Conservation (phyloP, 2,797 vertebrate species). For the Phoxinus dragarum region DNA sequence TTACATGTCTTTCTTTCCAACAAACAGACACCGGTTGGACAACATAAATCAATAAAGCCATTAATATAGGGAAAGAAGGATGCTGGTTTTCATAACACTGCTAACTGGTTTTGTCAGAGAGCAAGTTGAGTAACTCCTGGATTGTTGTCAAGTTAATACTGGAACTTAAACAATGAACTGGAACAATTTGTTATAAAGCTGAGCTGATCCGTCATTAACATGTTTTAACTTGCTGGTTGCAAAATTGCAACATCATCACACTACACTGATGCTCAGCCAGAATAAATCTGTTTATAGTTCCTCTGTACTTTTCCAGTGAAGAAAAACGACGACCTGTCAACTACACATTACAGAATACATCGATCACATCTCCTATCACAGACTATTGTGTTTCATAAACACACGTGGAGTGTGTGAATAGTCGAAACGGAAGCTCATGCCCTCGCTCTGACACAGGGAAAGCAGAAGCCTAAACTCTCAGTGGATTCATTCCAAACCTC, state of each 20-base stretch:
- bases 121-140: neutral
- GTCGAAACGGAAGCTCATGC: neutral
- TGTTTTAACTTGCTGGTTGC: constrained; percentile 49
- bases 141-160: constrained; percentile 15
- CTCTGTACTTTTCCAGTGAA: neutral
- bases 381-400: neutral
- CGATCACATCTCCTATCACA: neutral
- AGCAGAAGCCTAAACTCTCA: constrained; percentile 49
- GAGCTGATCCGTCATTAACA: constrained; percentile 47
- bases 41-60: neutral
- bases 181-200: constrained; percentile 35
- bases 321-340: neutral
- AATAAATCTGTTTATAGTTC: constrained; percentile 38
- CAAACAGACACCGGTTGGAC: neutral
- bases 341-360: neutral
- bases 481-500: constrained; percentile 57
- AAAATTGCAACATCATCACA: constrained; percentile 41
- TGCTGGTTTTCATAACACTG: neutral
- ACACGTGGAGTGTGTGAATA: neutral
- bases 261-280: constrained; percentile 7
- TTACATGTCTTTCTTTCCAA: neutral
- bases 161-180: constrained; percentile 25
- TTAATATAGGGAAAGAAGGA: neutral
- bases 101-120: neutral
- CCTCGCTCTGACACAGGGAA: constrained; percentile 27